A percentile compares a stretch with the other conserved stretches of the same genome.
Conservation (phyloP, 2,888 invertebrate genomes). For the Hecatera dysodea region DNA sequence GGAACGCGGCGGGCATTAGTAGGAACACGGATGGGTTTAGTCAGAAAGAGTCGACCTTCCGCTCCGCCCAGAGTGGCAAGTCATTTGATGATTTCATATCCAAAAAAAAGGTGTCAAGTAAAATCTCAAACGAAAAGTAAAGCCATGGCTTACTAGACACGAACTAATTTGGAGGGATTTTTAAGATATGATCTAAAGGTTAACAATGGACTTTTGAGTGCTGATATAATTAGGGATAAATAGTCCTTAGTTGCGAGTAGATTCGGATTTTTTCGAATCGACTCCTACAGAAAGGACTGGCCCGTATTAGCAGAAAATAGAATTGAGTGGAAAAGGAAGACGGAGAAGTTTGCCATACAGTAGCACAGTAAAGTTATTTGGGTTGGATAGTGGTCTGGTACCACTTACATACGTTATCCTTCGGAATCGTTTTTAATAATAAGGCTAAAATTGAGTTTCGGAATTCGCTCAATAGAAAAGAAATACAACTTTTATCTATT, state of each 20-base stretch:
- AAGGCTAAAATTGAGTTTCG: neutral
- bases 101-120: neutral
- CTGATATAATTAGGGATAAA: neutral
- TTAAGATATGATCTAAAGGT: constrained; percentile 1
- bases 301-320: neutral
- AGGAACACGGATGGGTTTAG: too few species aligned
- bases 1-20: too few species aligned
- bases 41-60: too few species aligned
- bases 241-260: neutral
- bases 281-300: neutral
- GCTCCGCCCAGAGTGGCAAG: too few species aligned
- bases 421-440: neutral
- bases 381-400: neutral
- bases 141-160: constrained; percentile 1
- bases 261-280: too few species aligned
- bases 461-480: neutral
- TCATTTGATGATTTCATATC: too few species aligned
- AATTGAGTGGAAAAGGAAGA: neutral
- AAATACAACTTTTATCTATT: neutral
- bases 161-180: constrained; percentile 28
- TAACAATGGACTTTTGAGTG: neutral
- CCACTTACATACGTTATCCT: too few species aligned
- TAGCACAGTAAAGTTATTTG: neutral
- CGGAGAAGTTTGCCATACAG: neutral
- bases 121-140: neutral